Conservation (phyloP, 2,797 vertebrate species). For the Naso thynnoides region DNA sequence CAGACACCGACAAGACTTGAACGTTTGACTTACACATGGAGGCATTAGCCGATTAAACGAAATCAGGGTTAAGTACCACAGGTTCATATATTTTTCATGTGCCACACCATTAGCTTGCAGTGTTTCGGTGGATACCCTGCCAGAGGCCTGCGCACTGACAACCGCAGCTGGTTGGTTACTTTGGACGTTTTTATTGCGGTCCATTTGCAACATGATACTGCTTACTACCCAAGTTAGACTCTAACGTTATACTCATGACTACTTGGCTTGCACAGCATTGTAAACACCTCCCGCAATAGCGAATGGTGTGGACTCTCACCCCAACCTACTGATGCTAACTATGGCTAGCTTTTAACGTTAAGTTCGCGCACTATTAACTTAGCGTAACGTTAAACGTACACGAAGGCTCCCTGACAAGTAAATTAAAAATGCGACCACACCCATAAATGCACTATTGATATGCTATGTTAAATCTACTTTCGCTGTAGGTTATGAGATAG, state of each 20-base stretch:
- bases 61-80: not conserved
- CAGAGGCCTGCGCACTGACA: constrained; percentile 10
- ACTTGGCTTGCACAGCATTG: constrained; percentile 8
- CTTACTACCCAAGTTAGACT: not conserved
- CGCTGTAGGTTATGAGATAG: rapidly evolving
- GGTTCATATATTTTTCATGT: constrained; percentile 6
- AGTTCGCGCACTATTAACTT: not conserved
- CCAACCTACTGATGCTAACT: constrained; percentile 31
- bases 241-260: constrained; percentile 3
- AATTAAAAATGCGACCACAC: rapidly evolving
- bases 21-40: not conserved
- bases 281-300: constrained; percentile 20
- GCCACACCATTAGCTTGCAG: constrained; percentile 8
- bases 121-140: not conserved
- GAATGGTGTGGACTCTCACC: not conserved
- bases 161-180: constrained; percentile 39
- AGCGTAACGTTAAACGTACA: no score
- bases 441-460: rapidly evolving
- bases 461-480: rapidly evolving
- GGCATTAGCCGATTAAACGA: rapidly evolving
- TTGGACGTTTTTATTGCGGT: not conserved
- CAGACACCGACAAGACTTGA: not conserved
- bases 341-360: constrained; percentile 22
- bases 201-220: constrained; percentile 39
- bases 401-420: rapidly evolving